These are phyloP conservation scores for Oncopeltus fasciatus DNA, from an alignment of 1,140 invertebrate species.

Conservation along the genomic window DNA sequence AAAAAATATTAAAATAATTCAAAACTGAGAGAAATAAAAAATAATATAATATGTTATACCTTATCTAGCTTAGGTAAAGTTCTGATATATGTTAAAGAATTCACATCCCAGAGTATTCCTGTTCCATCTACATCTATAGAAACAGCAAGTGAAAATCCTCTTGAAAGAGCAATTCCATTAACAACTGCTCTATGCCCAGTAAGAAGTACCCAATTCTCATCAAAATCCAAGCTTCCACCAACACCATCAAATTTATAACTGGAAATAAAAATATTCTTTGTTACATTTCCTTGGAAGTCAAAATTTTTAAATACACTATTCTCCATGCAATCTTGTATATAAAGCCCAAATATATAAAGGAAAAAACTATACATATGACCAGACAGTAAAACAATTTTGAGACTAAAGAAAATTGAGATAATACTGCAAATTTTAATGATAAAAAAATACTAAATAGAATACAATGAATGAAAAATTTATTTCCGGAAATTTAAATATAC, in stretches of 20 bases:
- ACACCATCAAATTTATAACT: slow-evolving; percentile 28
- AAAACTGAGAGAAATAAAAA: not conserved
- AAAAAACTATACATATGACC: too few species aligned
- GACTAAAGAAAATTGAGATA: too few species aligned
- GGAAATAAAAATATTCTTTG: slow-evolving; percentile 8
- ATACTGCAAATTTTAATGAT: too few species aligned
- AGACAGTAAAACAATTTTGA: too few species aligned
- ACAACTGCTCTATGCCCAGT: slow-evolving; percentile 52
- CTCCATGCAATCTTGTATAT: too few species aligned
- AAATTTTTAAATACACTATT: too few species aligned
- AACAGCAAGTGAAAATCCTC: slow-evolving; percentile 57
- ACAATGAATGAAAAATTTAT: too few species aligned
- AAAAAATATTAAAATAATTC: not conserved
- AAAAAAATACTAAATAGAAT: too few species aligned
- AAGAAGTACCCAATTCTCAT: slow-evolving; percentile 37
- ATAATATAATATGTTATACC: slow-evolving; percentile 25
- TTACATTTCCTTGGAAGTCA: too few species aligned
- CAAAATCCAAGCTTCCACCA: slow-evolving; percentile 36
- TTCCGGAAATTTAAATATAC: too few species aligned
- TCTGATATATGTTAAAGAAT: slow-evolving; percentile 35
- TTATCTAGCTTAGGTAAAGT: slow-evolving; percentile 22
- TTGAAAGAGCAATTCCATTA: slow-evolving; percentile 45
- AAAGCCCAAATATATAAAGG: too few species aligned
- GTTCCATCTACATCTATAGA: slow-evolving; percentile 49
- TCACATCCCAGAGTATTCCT: slow-evolving; percentile 72